These are phyloP conservation scores for Ormyrus nitidulus DNA, from an alignment of 2,888 invertebrate species.

Conservation along the genomic window DNA sequence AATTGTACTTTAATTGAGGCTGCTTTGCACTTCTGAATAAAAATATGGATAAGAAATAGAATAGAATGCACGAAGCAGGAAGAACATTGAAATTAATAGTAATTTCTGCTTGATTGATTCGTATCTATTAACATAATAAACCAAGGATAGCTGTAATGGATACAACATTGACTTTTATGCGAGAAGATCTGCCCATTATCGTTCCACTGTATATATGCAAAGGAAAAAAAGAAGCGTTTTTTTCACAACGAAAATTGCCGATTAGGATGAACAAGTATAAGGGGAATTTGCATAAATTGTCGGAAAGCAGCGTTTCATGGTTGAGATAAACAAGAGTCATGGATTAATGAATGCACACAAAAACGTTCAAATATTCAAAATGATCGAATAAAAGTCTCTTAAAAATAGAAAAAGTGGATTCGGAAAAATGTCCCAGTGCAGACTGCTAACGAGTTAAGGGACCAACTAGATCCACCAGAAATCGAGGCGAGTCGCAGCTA, in stretches of 20 bases:
- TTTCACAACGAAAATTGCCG: neutral
- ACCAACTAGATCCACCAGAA: too few species aligned
- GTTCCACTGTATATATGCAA: neutral
- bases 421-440: too few species aligned
- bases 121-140: neutral
- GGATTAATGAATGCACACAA: too few species aligned
- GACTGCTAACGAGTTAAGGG: too few species aligned
- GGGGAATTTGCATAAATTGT: neutral
- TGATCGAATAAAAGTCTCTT: too few species aligned
- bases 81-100: too few species aligned
- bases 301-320: neutral
- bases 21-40: too few species aligned
- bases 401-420: too few species aligned
- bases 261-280: neutral
- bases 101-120: slow-evolving; percentile 27
- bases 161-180: neutral
- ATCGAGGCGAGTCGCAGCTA: neutral
- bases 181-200: neutral
- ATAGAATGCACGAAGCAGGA: too few species aligned
- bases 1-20: too few species aligned
- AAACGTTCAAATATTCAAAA: too few species aligned
- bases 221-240: neutral
- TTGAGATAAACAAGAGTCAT: neutral
- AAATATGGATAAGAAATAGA: too few species aligned
- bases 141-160: slow-evolving; percentile 11